Conservation (phyloP, 1,140 invertebrate species). For the Heliothis virescens region DNA sequence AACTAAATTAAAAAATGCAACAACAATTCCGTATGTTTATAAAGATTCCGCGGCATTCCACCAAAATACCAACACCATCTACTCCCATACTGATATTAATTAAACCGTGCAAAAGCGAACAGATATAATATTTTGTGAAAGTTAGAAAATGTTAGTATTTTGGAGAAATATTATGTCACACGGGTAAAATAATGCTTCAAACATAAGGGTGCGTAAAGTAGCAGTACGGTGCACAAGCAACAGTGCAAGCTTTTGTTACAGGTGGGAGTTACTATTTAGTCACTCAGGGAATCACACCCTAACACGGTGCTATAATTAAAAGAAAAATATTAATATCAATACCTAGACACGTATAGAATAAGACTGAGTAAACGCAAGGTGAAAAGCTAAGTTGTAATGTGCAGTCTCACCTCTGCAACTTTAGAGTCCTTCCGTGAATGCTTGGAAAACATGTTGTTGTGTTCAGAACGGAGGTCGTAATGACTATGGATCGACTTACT, state of each 20-base stretch:
- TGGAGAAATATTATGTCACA: constrained; percentile 77
- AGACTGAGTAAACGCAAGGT: constrained; percentile 4
- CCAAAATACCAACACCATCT: constrained; percentile 86
- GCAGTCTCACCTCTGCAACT: constrained; percentile 76
- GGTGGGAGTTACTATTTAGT: constrained; percentile 56
- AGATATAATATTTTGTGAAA: constrained; percentile 53
- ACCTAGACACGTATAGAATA: constrained; percentile 9
- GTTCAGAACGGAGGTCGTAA: constrained; percentile 67
- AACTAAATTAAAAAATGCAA: constrained; percentile 40
- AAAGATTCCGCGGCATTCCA: constrained; percentile 68
- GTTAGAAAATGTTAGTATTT: constrained; percentile 85
- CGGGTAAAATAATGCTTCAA: constrained; percentile 57
- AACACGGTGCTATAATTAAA: constrained; percentile 35
- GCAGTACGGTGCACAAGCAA: constrained; percentile 67
- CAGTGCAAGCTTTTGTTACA: constrained; percentile 60
- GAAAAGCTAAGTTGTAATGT: constrained; percentile 41
- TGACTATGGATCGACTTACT: constrained; percentile 77
- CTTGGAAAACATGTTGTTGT: constrained; percentile 81
- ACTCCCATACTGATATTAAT: constrained; percentile 65
- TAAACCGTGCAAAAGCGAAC: constrained; percentile 67
- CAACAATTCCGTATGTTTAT: constrained; percentile 70
- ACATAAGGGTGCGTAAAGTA: constrained; percentile 59
- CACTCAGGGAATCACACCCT: constrained; percentile 55
- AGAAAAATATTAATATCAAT: constrained; percentile 38
- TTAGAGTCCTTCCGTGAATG: constrained; percentile 73